These are phyloP conservation scores for Petrophora chlorosata DNA, from an alignment of 2,888 invertebrate genomes.

Conservation along the genomic window DNA sequence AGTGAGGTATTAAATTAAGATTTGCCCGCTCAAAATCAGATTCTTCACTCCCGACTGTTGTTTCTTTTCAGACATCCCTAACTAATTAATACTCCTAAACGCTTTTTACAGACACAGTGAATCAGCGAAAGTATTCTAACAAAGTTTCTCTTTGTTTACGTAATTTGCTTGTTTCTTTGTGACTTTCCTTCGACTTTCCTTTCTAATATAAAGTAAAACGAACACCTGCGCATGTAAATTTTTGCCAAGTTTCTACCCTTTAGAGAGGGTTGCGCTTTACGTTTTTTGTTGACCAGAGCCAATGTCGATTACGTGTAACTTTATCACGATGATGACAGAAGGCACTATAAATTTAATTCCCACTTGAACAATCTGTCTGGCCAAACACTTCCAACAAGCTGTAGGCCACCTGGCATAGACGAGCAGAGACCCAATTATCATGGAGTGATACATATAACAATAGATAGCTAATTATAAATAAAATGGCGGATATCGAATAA, in stretches of 20 bases:
- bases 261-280: constrained; percentile 17
- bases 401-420: not conserved
- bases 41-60: too few species aligned
- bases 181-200: constrained; percentile 16
- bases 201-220: constrained; percentile 4
- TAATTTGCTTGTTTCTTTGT: constrained; percentile 21
- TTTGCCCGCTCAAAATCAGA: too few species aligned
- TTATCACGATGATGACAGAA: too few species aligned
- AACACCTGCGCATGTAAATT: constrained; percentile 24
- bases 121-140: constrained; percentile 4
- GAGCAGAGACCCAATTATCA: too few species aligned
- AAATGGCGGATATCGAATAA: too few species aligned
- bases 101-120: not conserved
- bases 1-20: too few species aligned
- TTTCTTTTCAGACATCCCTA: too few species aligned
- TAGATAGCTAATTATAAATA: too few species aligned
- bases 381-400: constrained; percentile 2
- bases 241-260: constrained; percentile 21
- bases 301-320: constrained; percentile 12
- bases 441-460: too few species aligned
- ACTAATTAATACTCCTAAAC: not conserved
- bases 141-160: constrained; percentile 14
- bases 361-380: constrained; percentile 18
- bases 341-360: too few species aligned
- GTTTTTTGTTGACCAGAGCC: constrained; percentile 15